phyloP scores from a whole-genome alignment of 2,888 invertebrate species.

The Danaus chrysippus region DNA sequence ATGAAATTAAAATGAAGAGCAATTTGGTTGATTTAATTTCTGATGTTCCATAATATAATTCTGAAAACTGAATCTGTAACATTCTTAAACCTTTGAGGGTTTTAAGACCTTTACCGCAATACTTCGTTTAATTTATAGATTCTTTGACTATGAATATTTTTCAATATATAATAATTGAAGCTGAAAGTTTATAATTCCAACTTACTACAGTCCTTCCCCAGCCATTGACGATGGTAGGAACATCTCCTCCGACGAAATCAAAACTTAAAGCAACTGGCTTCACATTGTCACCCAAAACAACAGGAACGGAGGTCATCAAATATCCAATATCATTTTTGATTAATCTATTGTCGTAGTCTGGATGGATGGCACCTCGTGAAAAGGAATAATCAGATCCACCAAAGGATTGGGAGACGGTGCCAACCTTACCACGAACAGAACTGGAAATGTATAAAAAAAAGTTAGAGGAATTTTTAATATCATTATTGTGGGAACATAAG shows the following conservation, averaged over 20 bases:
- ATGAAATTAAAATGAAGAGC: too few species aligned
- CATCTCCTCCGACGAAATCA: conserved; percentile 32
- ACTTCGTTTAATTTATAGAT: too few species aligned
- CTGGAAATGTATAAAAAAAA: not conserved
- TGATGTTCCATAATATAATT: too few species aligned
- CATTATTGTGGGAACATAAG: not conserved
- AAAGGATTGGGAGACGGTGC: conserved; percentile 48
- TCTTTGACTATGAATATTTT: too few species aligned
- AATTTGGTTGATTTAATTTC: too few species aligned
- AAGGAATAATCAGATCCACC: conserved; percentile 44
- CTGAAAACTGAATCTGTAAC: too few species aligned
- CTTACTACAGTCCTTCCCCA: conserved; percentile 43
- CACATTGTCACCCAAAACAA: conserved; percentile 26
- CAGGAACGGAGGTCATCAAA: conserved; percentile 30
- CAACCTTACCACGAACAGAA: not conserved
- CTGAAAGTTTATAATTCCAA: not conserved
- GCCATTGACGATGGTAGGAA: conserved; percentile 37
- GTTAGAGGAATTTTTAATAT: not conserved
- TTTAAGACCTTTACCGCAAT: too few species aligned
- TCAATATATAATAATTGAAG: too few species aligned
- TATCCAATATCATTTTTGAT: conserved; percentile 46
- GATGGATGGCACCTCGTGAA: conserved; percentile 52
- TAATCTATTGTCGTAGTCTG: conserved; percentile 42
- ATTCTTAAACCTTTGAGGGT: too few species aligned
- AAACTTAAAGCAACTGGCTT: conserved; percentile 29